Evolutionary conservation across 2,113 vertebrate species (phyloP), one percentile per base, ranked within the genome.

Genomic region (Podarcis muralis): DNA sequence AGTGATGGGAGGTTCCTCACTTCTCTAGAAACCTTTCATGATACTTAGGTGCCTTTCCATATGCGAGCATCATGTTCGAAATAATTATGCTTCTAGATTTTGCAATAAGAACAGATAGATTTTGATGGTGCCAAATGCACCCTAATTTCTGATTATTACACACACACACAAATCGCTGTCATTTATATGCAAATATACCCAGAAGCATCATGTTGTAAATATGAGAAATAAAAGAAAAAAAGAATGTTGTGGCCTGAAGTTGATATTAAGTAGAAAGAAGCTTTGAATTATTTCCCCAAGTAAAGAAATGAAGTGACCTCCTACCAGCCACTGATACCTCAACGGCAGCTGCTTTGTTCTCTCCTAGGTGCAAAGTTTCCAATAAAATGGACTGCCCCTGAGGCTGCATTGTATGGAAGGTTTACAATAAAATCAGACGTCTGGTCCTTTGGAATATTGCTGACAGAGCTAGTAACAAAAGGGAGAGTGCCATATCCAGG

Each of bases 371-470:
- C 99, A 25, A 99, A 99, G 95, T 99, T 99, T 91, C 99, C 99
- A 93, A 99, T 99, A 66, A 99, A 99, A 96, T 99, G 99, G 99
- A 99, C 99, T 0, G 99, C 99, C 0, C 99, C 99, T 0, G 99
- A 99, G 96, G 99, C 99, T 0, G 99, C 99, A 0, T 95, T 99
- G 53, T 99, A 99, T 1, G 99, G 99, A 81, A 98, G 98, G 95
- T 99, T 99, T 97, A 99, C 99, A 90, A 99, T 99, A 96, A 99
- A 99, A 96, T 99, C 99, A 0, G 99, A 99, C 9, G 99, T 99
- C 82, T 99, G 98, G 99, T 99, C 98, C 20, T 99, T 99, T 75
- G 99, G 99, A 81, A 98, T 99, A 94, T 96, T 99, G 89, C 97
- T 99, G 83, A 99, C 98, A 71, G 99, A 99, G 95, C 97, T 99